phyloP scores from a whole-genome alignment of 2,888 invertebrate genomes.

The Heliconius sara region DNA sequence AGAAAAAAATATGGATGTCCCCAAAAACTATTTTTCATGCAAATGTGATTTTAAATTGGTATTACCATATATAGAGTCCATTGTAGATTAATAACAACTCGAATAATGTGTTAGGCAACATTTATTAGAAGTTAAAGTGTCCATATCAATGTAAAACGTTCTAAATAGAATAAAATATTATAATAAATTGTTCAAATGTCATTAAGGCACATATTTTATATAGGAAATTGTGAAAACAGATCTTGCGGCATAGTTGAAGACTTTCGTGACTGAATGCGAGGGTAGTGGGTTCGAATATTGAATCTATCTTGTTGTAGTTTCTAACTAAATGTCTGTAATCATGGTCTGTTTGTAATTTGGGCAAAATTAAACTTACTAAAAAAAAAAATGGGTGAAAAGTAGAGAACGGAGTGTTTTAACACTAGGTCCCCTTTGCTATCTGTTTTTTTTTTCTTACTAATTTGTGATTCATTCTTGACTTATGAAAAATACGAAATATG shows the following conservation, averaged over 20 bases:
- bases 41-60: slow-evolving; percentile 24
- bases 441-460: not conserved
- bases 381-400: not conserved
- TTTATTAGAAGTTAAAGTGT: slow-evolving; percentile 25
- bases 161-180: not conserved
- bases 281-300: not conserved
- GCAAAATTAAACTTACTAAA: too few species aligned
- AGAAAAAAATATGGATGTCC: not conserved
- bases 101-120: slow-evolving; percentile 17
- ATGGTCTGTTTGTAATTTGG: too few species aligned
- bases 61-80: slow-evolving; percentile 25
- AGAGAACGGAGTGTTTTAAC: not conserved
- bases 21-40: slow-evolving; percentile 10
- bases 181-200: slow-evolving; percentile 1
- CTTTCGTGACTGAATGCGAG: not conserved
- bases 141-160: slow-evolving; percentile 21
- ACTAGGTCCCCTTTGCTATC: not conserved
- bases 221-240: not conserved
- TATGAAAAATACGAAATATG: slow-evolving; percentile 8
- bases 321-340: too few species aligned
- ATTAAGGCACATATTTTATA: not conserved
- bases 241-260: not conserved
- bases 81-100: slow-evolving; percentile 13
- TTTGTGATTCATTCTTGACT: not conserved
- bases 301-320: too few species aligned